Base-by-base conservation (phyloP, 2,888 invertebrate genomes). In the Diaphora mendica region DNA sequence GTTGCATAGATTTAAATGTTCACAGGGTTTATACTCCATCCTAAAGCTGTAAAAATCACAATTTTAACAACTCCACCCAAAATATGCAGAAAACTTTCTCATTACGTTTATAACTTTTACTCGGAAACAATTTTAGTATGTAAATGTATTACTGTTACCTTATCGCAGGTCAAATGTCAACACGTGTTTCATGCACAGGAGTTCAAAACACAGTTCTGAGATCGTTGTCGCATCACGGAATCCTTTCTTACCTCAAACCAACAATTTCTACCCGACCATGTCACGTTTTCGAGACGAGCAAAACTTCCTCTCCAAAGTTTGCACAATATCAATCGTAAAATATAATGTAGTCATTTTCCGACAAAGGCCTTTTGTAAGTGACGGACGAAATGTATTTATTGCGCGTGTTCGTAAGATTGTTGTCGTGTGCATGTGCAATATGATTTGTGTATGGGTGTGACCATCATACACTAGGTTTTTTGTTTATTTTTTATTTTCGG, bases 221-320 rank as follows among this genome's bases (percentile, higher is more conserved):
- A 90, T 91, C 79, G 78, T 90, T 91, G 85, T 91, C 91, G 78
- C 78, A 86, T 89, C 91, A 91, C 90, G 91, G 77, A 89, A 84
- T 86, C 87, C 86, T 88, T 89, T 85, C 86, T 88, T 90, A 87
- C 81, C 84, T 84, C 80, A 81, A 87, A 81, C 80, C 79, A 70
- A 79, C 79, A 79, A 81, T 87, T 85, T 84, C 78, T 85, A 82
- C 85, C 76, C 77, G 83, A 81, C 77, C 78, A 77, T 76, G 83
- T 87, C 89, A 90, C 89, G 88, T 85, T 88, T 82, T 76, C 68
- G 75, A 81, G 76, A 77, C 70, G 73, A 82, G 66, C 59, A 42
- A 68, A 68, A 74, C 78, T 78, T 82, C 79, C 77, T 82, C 17
- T 75, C 48, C 77, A 76, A 78, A 78, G 75, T 81, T 87, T 81